A percentile compares a stretch with the other conserved stretches of the same genome.
These are phyloP conservation scores for Silurus asotus DNA, from an alignment of 2,113 vertebrate species.

Conservation along the genomic window DNA sequence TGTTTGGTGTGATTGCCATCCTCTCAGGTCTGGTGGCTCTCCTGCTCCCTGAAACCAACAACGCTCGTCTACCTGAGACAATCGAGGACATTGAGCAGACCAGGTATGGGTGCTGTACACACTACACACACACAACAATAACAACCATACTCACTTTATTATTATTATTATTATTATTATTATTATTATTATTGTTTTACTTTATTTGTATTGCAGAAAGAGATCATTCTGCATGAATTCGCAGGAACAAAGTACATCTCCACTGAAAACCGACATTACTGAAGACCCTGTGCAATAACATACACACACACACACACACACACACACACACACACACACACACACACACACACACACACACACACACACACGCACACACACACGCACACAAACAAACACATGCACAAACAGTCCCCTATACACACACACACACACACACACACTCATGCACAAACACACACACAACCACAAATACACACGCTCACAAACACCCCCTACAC, in stretches of 20 bases:
- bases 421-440: too few relatives aligned
- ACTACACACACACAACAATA: too few relatives aligned
- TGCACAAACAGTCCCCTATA: too few relatives aligned
- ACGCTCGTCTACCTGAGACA: slow-evolving; percentile 73
- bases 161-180: neutral
- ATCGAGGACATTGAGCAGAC: slow-evolving; percentile 79
- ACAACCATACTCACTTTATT: neutral
- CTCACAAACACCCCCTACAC: too few relatives aligned
- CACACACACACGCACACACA: too few relatives aligned
- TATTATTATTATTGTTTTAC: neutral
- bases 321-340: neutral
- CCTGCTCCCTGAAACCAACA: slow-evolving; percentile 79
- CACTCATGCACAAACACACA: too few relatives aligned
- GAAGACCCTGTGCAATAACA: neutral
- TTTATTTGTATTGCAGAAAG: slow-evolving; percentile 28
- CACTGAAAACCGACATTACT: slow-evolving; percentile 16
- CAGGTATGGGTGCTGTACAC: slow-evolving; percentile 62
- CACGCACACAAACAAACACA: too few relatives aligned
- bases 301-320: neutral
- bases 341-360: too few relatives aligned
- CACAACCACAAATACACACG: too few relatives aligned
- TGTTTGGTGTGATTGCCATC: slow-evolving; percentile 70
- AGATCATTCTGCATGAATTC: slow-evolving; percentile 9
- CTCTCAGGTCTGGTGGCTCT: slow-evolving; percentile 67
- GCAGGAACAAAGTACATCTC: slow-evolving; percentile 1